phyloP scores from a whole-genome alignment of 2,888 invertebrate genomes.

The Escarpia spicata region DNA sequence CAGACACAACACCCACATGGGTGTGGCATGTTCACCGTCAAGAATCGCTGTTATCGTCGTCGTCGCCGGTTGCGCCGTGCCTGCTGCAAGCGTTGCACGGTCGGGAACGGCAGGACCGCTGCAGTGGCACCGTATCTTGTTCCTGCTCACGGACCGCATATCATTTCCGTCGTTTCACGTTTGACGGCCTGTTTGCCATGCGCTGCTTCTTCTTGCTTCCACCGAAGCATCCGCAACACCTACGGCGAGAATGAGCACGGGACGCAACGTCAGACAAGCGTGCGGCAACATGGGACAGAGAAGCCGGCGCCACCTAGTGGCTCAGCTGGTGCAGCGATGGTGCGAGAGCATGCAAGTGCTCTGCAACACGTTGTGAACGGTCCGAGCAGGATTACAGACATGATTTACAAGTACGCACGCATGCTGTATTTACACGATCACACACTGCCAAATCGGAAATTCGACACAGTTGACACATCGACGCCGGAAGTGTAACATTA shows the following conservation, averaged over 20 bases:
- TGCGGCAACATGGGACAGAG: slow-evolving; percentile 6
- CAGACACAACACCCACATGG: neutral
- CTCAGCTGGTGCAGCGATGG: neutral
- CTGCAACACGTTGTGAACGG: neutral
- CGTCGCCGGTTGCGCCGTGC: neutral
- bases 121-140: slow-evolving; percentile 12
- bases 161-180: neutral
- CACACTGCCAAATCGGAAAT: neutral
- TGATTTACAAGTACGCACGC: neutral
- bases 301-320: neutral
- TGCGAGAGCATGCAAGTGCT: neutral
- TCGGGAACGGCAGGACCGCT: neutral
- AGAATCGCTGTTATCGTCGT: neutral
- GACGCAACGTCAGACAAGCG: slow-evolving; percentile 12
- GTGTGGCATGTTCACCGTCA: neutral
- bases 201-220: neutral
- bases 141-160: slow-evolving; percentile 16
- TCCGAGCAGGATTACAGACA: neutral
- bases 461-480: neutral
- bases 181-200: neutral
- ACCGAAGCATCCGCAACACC: neutral
- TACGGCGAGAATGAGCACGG: slow-evolving; percentile 7
- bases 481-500: neutral
- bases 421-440: neutral
- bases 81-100: neutral